These are phyloP conservation scores for Siderastrea siderea DNA, from an alignment of 92 coral and sea anemone species.

Conservation along the genomic window DNA sequence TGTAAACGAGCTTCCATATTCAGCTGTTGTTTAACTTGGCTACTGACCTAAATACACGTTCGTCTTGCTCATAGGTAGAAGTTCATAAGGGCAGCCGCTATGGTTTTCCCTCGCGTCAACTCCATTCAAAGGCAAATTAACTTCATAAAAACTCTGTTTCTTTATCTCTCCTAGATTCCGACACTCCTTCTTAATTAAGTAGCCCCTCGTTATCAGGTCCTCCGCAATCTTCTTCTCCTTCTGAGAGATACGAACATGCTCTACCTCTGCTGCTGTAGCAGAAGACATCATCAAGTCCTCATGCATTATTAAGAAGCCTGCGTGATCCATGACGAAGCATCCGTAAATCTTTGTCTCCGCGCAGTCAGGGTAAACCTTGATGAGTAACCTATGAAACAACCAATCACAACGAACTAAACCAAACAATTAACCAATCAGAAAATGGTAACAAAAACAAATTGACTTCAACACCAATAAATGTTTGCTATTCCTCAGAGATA, in stretches of 20 bases:
- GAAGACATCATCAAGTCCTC: slow-evolving; percentile 56
- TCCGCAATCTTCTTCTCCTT: slow-evolving; percentile 53
- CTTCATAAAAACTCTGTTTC: slow-evolving; percentile 66
- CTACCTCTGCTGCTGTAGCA: slow-evolving; percentile 32
- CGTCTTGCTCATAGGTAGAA: slow-evolving; percentile 27
- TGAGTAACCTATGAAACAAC: slow-evolving; percentile 46
- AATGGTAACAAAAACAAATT: too few species aligned
- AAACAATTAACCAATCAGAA: not conserved
- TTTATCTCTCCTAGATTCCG: slow-evolving; percentile 37
- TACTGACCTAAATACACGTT: slow-evolving; percentile 58
- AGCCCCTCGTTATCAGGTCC: slow-evolving; percentile 58
- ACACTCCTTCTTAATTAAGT: slow-evolving; percentile 47
- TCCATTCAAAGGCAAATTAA: slow-evolving; percentile 20
- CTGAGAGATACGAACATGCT: slow-evolving; percentile 63
- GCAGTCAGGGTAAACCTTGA: slow-evolving; percentile 61
- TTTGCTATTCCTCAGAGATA: too few species aligned
- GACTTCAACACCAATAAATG: too few species aligned
- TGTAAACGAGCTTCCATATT: not conserved
- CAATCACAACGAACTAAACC: not conserved
- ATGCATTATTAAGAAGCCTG: slow-evolving; percentile 72
- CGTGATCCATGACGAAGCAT: slow-evolving; percentile 73
- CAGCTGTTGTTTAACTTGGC: too few species aligned
- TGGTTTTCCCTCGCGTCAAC: not conserved
- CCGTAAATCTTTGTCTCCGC: slow-evolving; percentile 19
- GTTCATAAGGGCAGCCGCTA: slow-evolving; percentile 21